These are phyloP conservation scores for Argya squamiceps DNA, from an alignment of 2,797 vertebrate species.

Conservation along the genomic window DNA sequence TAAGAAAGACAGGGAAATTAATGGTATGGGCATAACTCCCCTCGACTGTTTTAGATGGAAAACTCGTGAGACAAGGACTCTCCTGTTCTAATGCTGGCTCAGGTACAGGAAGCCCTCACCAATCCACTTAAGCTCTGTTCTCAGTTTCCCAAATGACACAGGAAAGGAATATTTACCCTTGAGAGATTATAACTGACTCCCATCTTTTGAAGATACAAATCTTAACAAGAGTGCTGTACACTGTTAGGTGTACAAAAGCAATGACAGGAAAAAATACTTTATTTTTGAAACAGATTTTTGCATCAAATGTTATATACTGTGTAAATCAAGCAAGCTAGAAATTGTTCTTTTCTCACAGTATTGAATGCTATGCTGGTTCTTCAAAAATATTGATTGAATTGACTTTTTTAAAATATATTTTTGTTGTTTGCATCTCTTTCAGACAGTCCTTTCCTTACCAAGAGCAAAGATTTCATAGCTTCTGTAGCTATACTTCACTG, in stretches of 20 bases:
- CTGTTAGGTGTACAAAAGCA: neutral
- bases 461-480: neutral
- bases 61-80: neutral
- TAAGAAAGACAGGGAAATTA: conserved; percentile 35
- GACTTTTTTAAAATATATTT: neutral
- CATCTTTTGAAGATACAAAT: neutral
- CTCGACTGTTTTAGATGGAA: neutral
- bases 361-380: neutral
- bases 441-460: neutral
- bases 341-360: neutral
- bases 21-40: neutral
- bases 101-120: neutral
- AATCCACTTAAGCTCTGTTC: neutral
- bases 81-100: neutral
- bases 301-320: neutral
- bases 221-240: neutral
- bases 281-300: conserved; percentile 2
- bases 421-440: neutral
- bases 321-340: conserved; percentile 10
- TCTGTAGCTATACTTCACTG: neutral
- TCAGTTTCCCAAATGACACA: neutral
- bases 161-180: neutral
- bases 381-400: neutral
- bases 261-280: neutral
- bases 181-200: neutral